Base-by-base conservation (phyloP, 2,113 vertebrate genomes). In the Mellivora capensis region DNA sequence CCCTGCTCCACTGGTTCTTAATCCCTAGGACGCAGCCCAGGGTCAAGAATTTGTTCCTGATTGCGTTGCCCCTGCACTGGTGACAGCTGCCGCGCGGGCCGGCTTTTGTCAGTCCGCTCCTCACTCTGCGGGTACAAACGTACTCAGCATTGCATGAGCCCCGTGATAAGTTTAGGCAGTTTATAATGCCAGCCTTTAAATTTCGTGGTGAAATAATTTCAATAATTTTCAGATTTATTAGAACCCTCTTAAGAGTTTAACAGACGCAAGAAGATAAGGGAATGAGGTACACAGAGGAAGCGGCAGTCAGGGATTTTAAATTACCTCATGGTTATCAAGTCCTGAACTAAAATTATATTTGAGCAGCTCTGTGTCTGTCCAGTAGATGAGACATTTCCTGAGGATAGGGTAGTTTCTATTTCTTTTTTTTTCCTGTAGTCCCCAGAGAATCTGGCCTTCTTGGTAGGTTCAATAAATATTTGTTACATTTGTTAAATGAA, bases 401-500 rank as follows among this genome's bases (percentile, higher is more conserved):
- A 90, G 54, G 82, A 52, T 6, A 80, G 72, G 79, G 10, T 44
- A 84, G 23, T 72, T 96, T 94, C 83, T 85, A 72, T 31, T 87
- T 82, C 61, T 42, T 34, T 71, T 37, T 71, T 72, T 74, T 27
- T 74, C 57, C 47, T 49, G 20, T 79, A 25, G 96, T 90, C 59
- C 57, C 34, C 57, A 91, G 82, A 91, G 57, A 83, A 62, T 92
- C 52, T 82, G 52, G 47, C 59, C 37, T 84, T 95, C 62, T 59
- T 95, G 29, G 27, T 96, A 87, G 69, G 82, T 72, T 92, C 42
- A 76, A 3, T 91, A 64, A 94, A 90, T 93, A 93, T 86, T 72
- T 88, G 77, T 76, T 85, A 77, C 44, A 76, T 96, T 88, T 94
- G 6, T 97, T 96, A 90, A 62, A 54, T 84, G 82, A 89, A 67